Evolutionary conservation across 2,797 vertebrate genomes (phyloP), one percentile per base, ranked within the genome.

Genomic region (Nyctalus aviator): DNA sequence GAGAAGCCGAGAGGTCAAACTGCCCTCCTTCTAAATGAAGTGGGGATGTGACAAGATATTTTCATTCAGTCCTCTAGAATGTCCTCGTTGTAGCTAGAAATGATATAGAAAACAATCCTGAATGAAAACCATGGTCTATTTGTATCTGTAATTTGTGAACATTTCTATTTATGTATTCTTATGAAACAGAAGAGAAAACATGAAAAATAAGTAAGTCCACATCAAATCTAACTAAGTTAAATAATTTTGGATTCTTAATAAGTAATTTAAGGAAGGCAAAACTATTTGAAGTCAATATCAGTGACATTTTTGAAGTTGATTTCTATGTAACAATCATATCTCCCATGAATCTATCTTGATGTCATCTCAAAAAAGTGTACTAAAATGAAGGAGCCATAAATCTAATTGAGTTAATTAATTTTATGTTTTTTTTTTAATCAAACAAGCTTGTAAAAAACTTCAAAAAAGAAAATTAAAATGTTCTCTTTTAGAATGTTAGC

Each of bases 401-500:
- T 72, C 4, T 14, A 85, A 84, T 53, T 1, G 21, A 55, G 3
- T 72, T 77, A 53, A 71, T 73, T 5, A 66, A 37, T 84, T 93
- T 88, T 84, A 53, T 53, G 50, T 73, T 20, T 27, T 57, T 23
- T 86, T 90, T 90, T 90, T 68, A 68, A 82, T 88, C 79, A 86
- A 41, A 87, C 30, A 20, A 57, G 12, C 6, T 83, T 35, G 13
- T 89, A 72, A 73, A 87, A 93, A 64, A 30, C 21, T 75, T 18
- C 14, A 50, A 35, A 50, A 53, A 17, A 10, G 11, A 57, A 76
- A 81, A 86, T 72, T 17, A 17, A 76, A 20, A 35, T 27, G 23
- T 41, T 64, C 37, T 32, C 79, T 62, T 0, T 0, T 86, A n/a
- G 21, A 66, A 27, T 79, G 30, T 81, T 72, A 78, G 12, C 27